These are phyloP conservation scores for Tinea pellionella DNA, from an alignment of 2,888 invertebrate genomes.

Conservation along the genomic window DNA sequence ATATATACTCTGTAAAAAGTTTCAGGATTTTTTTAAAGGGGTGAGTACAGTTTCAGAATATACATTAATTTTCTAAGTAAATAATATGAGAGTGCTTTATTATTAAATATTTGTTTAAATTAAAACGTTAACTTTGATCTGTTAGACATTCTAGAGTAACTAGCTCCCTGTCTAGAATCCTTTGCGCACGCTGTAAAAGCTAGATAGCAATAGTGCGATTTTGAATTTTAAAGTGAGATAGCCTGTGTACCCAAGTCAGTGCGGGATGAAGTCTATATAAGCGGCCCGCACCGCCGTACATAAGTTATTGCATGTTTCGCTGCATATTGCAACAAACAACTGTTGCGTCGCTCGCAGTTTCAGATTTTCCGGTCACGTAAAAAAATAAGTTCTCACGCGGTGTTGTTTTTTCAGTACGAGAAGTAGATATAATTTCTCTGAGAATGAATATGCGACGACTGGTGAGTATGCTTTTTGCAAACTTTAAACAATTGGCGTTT, in stretches of 20 bases:
- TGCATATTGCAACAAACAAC: neutral
- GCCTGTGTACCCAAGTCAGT: neutral
- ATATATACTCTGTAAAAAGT: too few species aligned
- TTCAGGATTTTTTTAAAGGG: too few species aligned
- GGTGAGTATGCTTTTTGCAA: neutral
- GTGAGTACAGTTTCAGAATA: too few species aligned
- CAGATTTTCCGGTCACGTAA: neutral
- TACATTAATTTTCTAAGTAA: too few species aligned
- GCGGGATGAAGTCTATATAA: constrained; percentile 2
- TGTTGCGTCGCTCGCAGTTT: neutral
- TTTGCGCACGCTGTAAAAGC: neutral
- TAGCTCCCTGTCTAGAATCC: too few species aligned
- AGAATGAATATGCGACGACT: neutral
- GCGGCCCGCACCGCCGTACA: neutral
- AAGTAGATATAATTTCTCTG: neutral
- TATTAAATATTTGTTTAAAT: too few species aligned
- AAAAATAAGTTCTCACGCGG: neutral
- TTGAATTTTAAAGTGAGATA: neutral
- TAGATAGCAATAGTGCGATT: neutral
- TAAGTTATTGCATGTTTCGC: constrained; percentile 1
- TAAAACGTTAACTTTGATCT: too few species aligned
- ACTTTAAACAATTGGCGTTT: neutral
- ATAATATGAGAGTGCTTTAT: too few species aligned
- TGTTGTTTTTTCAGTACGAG: neutral
- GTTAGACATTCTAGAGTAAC: too few species aligned